A percentile compares a stretch with the other conserved stretches of the same genome.
These are phyloP conservation scores for Eulemur coronatus DNA, from an alignment of 2,797 vertebrate genomes.

Conservation along the genomic window DNA sequence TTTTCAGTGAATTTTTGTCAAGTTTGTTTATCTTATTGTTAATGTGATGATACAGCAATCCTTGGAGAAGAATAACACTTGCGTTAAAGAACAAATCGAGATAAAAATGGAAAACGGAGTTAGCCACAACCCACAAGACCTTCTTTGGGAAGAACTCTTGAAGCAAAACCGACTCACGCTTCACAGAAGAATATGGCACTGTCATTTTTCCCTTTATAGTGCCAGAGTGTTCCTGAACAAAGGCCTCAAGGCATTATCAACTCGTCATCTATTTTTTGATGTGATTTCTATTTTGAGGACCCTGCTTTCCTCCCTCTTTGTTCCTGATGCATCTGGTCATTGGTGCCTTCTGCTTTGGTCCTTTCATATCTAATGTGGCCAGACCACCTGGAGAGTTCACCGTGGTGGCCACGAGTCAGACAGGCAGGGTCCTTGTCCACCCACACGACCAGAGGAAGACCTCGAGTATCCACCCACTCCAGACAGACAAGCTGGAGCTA, in stretches of 20 bases:
- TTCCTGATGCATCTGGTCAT: slow-evolving; percentile 46
- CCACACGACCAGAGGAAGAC: neutral
- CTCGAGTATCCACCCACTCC: neutral
- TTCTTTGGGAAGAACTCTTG: slow-evolving; percentile 45
- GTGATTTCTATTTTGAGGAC: slow-evolving; percentile 68
- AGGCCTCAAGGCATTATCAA: slow-evolving; percentile 57
- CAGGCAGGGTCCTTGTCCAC: neutral
- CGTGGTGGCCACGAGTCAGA: neutral
- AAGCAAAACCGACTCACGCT: slow-evolving; percentile 20
- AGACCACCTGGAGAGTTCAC: neutral
- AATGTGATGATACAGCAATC: slow-evolving; percentile 69
- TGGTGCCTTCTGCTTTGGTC: neutral
- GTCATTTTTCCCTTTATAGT: neutral
- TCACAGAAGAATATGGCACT: neutral
- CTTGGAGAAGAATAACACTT: slow-evolving; percentile 51
- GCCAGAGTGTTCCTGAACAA: slow-evolving; percentile 42
- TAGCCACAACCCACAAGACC: slow-evolving; percentile 65
- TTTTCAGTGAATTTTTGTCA: slow-evolving; percentile 52
- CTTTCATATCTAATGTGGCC: neutral
- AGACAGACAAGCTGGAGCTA: neutral
- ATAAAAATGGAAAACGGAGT: slow-evolving; percentile 65
- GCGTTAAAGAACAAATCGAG: slow-evolving; percentile 52
- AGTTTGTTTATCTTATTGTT: slow-evolving; percentile 71
- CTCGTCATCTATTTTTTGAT: slow-evolving; percentile 52
- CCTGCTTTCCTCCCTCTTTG: neutral